Base-by-base conservation (phyloP, 2,888 invertebrate genomes). In the Lacanobia oleracea region DNA sequence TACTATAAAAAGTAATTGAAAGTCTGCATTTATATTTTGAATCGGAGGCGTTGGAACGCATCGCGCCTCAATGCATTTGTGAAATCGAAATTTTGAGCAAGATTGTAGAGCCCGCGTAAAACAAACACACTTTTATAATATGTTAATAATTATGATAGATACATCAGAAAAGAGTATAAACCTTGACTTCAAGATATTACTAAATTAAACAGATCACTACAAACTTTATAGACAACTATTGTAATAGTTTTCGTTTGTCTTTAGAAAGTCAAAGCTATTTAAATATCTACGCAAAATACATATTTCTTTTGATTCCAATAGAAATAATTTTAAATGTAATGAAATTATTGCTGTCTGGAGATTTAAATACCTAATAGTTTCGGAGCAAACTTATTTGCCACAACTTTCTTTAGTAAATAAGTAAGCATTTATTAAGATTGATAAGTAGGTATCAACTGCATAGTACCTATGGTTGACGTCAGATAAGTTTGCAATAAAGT, bases 1-100 rank as follows among this genome's bases (percentile, higher is more conserved):
- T 66, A 69, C 54, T 27, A 12, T 70, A 23, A 54, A 74, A 75
- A 54, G 62, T 51, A 66, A 70, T 79, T 53, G 61, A 64, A 74
- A 53, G 7, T 76, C 37, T 45, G 18, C 40, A 48, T 56, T 40
- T 56, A 18, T 40, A 33, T 23, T 68, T 74, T 27, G 3, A 23
- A 60, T 54, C 21, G 18, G 18, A 57, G 14, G 5, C n/a, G 16
- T 9, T 23, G 33, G 9, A 66, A 74, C 14, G 9, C 18, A n/a
- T 3, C n/a, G 16, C 21, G 10, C 37, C 10, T 51, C 21, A 1
- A 18, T 14, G 40, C 16, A 27, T 40, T 40, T 18, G 16, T 43
- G n/a, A 45, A 37, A 6, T 33, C 2, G 2, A 56, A 23, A 67
- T 43, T 50, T 50, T 48, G 2, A 14, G 2, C 10, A 23, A 18